Conservation (phyloP, 1,140 invertebrate genomes). For the Drosophila truncata region DNA sequence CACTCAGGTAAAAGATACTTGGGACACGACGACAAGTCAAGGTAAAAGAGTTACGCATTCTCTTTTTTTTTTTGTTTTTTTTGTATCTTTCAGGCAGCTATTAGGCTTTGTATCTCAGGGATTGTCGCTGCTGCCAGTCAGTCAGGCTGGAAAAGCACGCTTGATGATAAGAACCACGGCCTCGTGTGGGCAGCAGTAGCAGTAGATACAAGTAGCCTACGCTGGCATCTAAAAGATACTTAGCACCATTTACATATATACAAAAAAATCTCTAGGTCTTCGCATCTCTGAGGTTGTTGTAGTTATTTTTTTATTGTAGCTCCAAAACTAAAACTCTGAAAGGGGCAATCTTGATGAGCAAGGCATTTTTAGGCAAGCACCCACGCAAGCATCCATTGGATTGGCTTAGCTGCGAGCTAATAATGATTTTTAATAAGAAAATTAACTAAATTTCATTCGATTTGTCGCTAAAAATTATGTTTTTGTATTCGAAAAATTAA, state of each 20-base stretch:
- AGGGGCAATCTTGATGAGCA: conserved; percentile 28
- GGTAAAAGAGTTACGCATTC: conserved; percentile 75
- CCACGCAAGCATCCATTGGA: conserved; percentile 16
- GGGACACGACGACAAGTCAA: conserved; percentile 69
- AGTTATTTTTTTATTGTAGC: not conserved
- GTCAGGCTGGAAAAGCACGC: conserved; percentile 48
- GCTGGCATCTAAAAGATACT: conserved; percentile 26
- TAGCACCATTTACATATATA: conserved; percentile 21
- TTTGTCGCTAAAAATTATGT: no score
- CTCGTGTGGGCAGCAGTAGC: conserved; percentile 29
- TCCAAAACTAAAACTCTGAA: conserved; percentile 11
- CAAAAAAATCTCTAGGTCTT: not conserved
- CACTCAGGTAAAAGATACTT: conserved; percentile 48
- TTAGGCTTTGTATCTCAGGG: conserved; percentile 43
- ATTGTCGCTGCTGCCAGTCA: conserved; percentile 19
- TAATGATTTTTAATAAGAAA: no score
- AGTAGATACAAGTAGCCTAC: conserved; percentile 27
- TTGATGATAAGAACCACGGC: conserved; percentile 37
- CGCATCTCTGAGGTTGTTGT: not conserved
- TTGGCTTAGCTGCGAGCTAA: conserved; percentile 6
- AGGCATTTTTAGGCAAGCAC: conserved; percentile 28
- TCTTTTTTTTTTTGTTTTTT: conserved; percentile 3
- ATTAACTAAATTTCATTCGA: no score
- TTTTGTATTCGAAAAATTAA: no score
- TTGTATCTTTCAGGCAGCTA: conserved; percentile 24